These are phyloP conservation scores for Notodonta dromedarius DNA, from an alignment of 2,888 invertebrate species.

Conservation along the genomic window DNA sequence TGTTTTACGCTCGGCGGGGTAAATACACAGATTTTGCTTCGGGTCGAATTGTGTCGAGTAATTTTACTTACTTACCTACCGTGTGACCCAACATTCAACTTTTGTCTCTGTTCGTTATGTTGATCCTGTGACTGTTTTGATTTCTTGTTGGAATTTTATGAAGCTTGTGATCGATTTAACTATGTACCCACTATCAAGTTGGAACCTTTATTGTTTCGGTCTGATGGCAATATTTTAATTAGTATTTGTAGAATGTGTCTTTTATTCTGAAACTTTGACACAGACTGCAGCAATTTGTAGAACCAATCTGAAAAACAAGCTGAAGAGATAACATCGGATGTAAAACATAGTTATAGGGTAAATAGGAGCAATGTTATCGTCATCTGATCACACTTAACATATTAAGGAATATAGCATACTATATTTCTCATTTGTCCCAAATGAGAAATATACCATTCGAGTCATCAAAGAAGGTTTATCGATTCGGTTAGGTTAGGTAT, in stretches of 20 bases:
- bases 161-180: neutral
- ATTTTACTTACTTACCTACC: slow-evolving; percentile 4
- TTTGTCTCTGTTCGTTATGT: neutral
- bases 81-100: slow-evolving; percentile 2
- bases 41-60: slow-evolving; percentile 7
- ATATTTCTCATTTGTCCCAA: too few relatives aligned
- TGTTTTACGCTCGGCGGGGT: slow-evolving; percentile 22
- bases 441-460: too few relatives aligned
- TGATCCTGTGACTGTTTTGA: slow-evolving; percentile 1
- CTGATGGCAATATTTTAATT: neutral
- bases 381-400: neutral
- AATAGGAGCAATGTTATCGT: neutral
- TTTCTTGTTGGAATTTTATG: neutral
- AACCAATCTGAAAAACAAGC: neutral
- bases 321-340: neutral
- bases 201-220: neutral
- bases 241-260: slow-evolving; percentile 1
- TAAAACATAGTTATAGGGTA: neutral
- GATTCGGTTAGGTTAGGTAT: too few relatives aligned
- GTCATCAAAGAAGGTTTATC: too few relatives aligned
- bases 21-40: slow-evolving; percentile 10
- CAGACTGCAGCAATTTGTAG: neutral
- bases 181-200: neutral
- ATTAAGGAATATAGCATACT: neutral
- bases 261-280: slow-evolving; percentile 2